Percentiles rank a stretch among this genome's conserved stretches.
Conservation (phyloP, 2,888 invertebrate species). For the Ganaspis brasiliensis region DNA sequence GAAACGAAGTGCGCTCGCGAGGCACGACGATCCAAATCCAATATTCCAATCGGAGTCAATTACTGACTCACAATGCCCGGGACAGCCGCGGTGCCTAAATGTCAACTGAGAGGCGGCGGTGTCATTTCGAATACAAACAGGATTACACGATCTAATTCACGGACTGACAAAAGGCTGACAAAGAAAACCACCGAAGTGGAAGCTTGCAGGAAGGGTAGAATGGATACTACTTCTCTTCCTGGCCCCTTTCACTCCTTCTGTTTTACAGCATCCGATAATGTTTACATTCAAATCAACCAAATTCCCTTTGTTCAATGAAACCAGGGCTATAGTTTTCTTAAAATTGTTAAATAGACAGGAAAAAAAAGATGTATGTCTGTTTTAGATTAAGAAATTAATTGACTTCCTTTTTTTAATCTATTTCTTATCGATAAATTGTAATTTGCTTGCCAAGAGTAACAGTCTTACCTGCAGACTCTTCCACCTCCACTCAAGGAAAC, state of each 20-base stretch:
- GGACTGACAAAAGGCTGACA: slow-evolving; percentile 75
- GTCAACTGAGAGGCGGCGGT: slow-evolving; percentile 77
- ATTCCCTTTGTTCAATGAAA: slow-evolving; percentile 18
- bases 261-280: slow-evolving; percentile 62
- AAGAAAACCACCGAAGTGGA: slow-evolving; percentile 71
- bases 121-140: slow-evolving; percentile 80
- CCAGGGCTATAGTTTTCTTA: neutral
- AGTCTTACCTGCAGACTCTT: no score
- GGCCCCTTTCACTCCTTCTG: slow-evolving; percentile 61
- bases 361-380: neutral
- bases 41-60: slow-evolving; percentile 80
- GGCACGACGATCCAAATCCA: slow-evolving; percentile 76
- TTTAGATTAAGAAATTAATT: no score
- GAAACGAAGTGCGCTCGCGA: slow-evolving; percentile 64
- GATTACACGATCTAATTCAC: slow-evolving; percentile 80
- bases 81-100: slow-evolving; percentile 73
- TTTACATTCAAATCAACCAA: slow-evolving; percentile 54
- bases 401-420: no score
- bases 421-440: no score
- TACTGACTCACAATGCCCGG: slow-evolving; percentile 76
- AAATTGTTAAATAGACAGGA: neutral
- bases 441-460: no score
- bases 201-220: slow-evolving; percentile 59
- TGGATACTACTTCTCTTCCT: slow-evolving; percentile 55
- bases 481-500: no score